These are phyloP conservation scores for Periplaneta americana DNA, from an alignment of 1,140 invertebrate species.

Conservation along the genomic window DNA sequence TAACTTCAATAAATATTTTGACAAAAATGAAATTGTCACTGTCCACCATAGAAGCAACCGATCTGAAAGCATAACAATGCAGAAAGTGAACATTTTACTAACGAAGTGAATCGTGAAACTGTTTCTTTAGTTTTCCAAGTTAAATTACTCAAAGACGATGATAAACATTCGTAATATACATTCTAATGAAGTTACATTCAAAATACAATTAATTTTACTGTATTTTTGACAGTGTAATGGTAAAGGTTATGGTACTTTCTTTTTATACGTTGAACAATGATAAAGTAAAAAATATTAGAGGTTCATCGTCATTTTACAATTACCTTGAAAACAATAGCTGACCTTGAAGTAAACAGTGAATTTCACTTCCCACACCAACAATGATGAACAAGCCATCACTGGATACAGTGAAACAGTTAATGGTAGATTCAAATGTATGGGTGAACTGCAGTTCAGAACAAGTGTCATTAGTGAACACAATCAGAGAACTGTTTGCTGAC, in stretches of 20 bases:
- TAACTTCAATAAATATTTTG: not conserved
- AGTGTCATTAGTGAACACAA: conserved; percentile 34
- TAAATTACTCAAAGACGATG: no score
- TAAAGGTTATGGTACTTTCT: no score
- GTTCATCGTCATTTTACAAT: no score
- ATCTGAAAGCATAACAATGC: not conserved
- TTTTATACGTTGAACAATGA: no score
- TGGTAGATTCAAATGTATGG: conserved; percentile 28
- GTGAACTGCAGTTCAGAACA: conserved; percentile 28
- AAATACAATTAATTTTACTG: no score
- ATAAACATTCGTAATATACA: no score
- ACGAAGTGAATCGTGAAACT: no score
- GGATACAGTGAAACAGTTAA: conserved; percentile 31
- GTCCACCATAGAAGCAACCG: not conserved
- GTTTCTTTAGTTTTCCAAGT: no score
- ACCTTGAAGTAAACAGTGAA: not conserved
- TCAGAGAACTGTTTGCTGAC: conserved; percentile 33
- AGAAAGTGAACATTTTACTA: no score
- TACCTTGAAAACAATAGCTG: not conserved
- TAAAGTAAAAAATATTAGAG: no score
- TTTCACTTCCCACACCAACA: conserved; percentile 24
- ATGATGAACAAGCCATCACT: conserved; percentile 28
- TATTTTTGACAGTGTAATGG: no score
- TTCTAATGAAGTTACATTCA: no score
- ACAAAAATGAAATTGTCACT: not conserved